Base-by-base conservation (phyloP, 1,140 invertebrate genomes). In the Acarapis woodi region DNA sequence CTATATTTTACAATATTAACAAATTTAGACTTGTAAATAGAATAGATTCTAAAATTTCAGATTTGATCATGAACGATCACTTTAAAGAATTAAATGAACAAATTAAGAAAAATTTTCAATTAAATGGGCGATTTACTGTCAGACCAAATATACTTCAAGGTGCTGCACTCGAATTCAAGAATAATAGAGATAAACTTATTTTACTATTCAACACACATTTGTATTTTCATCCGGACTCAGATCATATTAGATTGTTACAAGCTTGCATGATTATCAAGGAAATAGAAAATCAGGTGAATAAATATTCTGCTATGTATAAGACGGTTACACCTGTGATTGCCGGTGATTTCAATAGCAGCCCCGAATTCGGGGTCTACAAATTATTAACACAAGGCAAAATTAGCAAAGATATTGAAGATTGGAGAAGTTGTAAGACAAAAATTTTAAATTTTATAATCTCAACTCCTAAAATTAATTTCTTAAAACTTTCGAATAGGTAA, bases 201-300 rank as follows among this genome's bases (percentile, higher is more conserved):
- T 50, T 82, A 37, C 60, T 83, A 35, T 77, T 67, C 18, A 87
- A 83, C 49, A 87, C 78, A 1, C 85, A 93, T 62, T 61, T 90
- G 14, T 90, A 79, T 53, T 90, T 83, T 50, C 73, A 79, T 50
- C 76, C 78, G 2, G 66, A 75, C 53, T 72, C 77, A 5, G 70
- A 78, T 58, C 72, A 85, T 49, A 72, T 90, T 45, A 57, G 85
- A 45, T 54, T 88, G 3, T 51, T 88, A 23, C 64, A 66, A 48
- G 50, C 51, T 15, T 48, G 51, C 20, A 49, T 52, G 1, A 50
- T 48, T 28, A 33, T 57, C n/a, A 41, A 46, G 2, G 43, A 50
- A 38, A n/a, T 60, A 10, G 47, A 55, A 37, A 40, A 44, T 51
- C 15, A 71, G 64, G 49, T 73, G 2, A 48, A 65, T 36, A 45